A percentile compares a stretch with the other conserved stretches of the same genome.
These are phyloP conservation scores for Anguilla rostrata DNA, from an alignment of 2,113 vertebrate species.

Conservation along the genomic window DNA sequence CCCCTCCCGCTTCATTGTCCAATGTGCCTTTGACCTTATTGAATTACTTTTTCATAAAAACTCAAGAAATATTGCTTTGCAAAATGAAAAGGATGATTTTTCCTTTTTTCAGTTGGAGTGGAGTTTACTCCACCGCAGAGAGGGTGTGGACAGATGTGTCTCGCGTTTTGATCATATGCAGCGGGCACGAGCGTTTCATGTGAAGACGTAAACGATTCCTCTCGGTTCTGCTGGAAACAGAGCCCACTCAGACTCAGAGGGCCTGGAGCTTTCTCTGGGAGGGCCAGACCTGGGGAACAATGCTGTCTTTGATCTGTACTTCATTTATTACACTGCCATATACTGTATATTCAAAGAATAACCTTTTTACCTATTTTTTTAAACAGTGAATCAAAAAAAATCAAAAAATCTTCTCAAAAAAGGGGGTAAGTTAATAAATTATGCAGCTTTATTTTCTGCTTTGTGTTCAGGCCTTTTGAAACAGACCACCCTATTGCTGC, in stretches of 20 bases:
- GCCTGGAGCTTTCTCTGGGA: background rate
- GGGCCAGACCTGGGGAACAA: background rate
- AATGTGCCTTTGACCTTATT: slow-evolving; percentile 21
- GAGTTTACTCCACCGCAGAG: background rate
- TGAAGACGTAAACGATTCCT: background rate
- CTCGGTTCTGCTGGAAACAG: background rate
- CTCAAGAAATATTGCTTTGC: slow-evolving; percentile 5
- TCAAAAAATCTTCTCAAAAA: background rate
- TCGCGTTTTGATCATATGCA: slow-evolving; percentile 7
- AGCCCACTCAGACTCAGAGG: background rate
- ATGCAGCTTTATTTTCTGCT: background rate
- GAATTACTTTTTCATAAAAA: slow-evolving; percentile 33
- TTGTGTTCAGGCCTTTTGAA: background rate
- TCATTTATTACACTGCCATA: background rate
- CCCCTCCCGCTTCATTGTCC: background rate
- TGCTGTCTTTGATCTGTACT: background rate
- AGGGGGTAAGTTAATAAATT: background rate
- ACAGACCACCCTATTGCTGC: no score
- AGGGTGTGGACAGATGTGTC: background rate
- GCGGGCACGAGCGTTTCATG: background rate
- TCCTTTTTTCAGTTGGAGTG: slow-evolving; percentile 21
- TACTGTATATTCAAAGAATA: background rate
- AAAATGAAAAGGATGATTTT: slow-evolving; percentile 46
- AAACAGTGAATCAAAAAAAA: background rate
- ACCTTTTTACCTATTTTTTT: background rate